Evolutionary conservation across 2,888 invertebrate species (phyloP).

Genomic region (Ctena decussata): DNA sequence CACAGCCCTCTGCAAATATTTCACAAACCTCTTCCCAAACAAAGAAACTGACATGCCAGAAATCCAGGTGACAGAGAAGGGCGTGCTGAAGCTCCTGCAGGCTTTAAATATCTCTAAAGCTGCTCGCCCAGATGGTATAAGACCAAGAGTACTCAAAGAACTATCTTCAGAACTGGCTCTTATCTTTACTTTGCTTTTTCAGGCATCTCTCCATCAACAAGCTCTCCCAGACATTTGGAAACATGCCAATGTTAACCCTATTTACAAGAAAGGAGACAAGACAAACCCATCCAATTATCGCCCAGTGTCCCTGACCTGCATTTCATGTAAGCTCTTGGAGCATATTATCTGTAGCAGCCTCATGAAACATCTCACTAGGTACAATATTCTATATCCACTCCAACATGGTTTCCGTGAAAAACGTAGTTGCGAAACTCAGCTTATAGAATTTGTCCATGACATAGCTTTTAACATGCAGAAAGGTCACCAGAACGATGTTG

Average conservation of each 20-base stretch:
- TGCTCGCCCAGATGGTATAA: background rate
- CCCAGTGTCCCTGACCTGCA: background rate
- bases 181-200: background rate
- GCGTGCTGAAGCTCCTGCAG: background rate
- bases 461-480: no score
- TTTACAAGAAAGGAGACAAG: constrained; percentile 12
- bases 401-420: background rate
- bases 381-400: background rate
- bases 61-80: background rate
- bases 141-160: constrained; percentile 1
- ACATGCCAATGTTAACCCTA: constrained; percentile 14
- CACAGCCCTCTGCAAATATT: background rate
- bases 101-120: background rate
- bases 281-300: constrained; percentile 7
- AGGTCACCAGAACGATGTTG: no score
- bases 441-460: no score
- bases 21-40: background rate
- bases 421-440: background rate
- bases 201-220: constrained; percentile 4
- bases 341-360: constrained; percentile 6
- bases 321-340: background rate
- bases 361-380: background rate
- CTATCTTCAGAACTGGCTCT: background rate
- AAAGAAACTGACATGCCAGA: constrained; percentile 1
- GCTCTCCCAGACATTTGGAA: constrained; percentile 16